These are phyloP conservation scores for Alfaro cultratus DNA, from an alignment of 2,797 vertebrate genomes.

Conservation along the genomic window DNA sequence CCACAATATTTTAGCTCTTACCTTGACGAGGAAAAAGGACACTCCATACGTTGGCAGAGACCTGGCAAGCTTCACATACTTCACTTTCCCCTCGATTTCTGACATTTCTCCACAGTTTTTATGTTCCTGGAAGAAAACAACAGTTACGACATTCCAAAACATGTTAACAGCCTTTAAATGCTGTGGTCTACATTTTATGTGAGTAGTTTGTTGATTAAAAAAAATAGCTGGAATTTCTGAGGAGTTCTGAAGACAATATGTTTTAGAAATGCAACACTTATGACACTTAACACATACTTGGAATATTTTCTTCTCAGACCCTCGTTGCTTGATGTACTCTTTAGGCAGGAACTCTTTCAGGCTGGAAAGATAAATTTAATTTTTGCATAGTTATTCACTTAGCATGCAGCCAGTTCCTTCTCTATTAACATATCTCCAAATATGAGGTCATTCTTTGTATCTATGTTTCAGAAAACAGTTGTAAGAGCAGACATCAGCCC, in stretches of 20 bases:
- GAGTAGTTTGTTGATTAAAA: constrained; percentile 10
- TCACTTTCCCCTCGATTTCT: constrained; percentile 98
- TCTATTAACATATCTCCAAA: constrained; percentile 62
- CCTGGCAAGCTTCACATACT: constrained; percentile 95
- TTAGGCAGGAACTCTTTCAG: constrained; percentile 98
- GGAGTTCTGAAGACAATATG: constrained; percentile 5
- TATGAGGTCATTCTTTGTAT: constrained; percentile 69
- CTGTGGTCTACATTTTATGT: neutral
- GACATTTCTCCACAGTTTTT: constrained; percentile 96
- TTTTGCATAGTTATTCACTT: constrained; percentile 64
- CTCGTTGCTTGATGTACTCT: constrained; percentile 98
- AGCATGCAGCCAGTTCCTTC: constrained; percentile 63
- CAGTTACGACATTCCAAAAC: constrained; percentile 5
- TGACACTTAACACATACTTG: constrained; percentile 83
- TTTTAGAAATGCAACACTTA: constrained; percentile 21
- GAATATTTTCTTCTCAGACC: constrained; percentile 96
- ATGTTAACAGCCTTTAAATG: neutral
- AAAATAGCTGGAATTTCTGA: neutral
- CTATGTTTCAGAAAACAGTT: constrained; percentile 67
- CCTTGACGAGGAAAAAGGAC: constrained; percentile 98
- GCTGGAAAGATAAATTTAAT: constrained; percentile 77
- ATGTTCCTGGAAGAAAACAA: constrained; percentile 85
- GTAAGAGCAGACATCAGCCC: constrained; percentile 69
- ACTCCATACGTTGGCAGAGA: constrained; percentile 95
- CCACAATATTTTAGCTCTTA: constrained; percentile 56